A percentile compares a stretch with the other conserved stretches of the same genome.
Conservation (phyloP, 92 coral and sea anemone species). For the Scolanthus callimorphus region DNA sequence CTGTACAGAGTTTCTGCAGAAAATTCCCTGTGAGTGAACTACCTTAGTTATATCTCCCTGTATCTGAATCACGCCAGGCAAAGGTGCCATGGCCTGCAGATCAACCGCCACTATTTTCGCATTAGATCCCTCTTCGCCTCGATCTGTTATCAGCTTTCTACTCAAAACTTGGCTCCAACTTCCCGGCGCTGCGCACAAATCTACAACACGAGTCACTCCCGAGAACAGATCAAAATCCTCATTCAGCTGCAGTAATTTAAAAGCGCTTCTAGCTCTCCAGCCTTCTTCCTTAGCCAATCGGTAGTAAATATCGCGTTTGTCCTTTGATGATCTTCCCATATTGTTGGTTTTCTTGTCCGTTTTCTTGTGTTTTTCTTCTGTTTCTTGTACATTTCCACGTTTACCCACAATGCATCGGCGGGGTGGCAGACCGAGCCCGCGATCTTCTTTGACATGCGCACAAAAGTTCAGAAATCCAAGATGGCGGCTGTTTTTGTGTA, state of each 20-base stretch:
- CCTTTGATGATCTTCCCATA: constrained; percentile 98
- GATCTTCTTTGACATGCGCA: constrained; percentile 14
- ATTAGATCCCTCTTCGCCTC: constrained; percentile 34
- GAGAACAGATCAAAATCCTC: constrained; percentile 84
- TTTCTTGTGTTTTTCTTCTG: too few relatives aligned
- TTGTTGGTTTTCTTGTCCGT: too few relatives aligned
- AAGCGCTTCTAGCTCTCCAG: constrained; percentile 99
- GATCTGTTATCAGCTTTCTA: constrained; percentile 79
- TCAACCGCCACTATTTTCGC: constrained; percentile 97
- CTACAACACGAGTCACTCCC: constrained; percentile 90
- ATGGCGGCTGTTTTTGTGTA: too few relatives aligned
- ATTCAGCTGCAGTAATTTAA: constrained; percentile 84
- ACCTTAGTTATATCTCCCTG: constrained; percentile 99
- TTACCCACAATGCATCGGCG: constrained; percentile 1
- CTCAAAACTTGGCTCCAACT: constrained; percentile 99
- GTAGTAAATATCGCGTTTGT: constrained; percentile 95
- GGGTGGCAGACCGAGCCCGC: background rate
- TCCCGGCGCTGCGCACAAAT: constrained; percentile 98
- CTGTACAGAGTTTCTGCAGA: too few relatives aligned
- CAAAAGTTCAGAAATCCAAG: constrained; percentile 15
- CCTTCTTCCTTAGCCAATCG: constrained; percentile 98
- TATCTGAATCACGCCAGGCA: constrained; percentile 96
- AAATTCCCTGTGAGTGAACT: too few relatives aligned
- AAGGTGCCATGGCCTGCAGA: constrained; percentile 99
- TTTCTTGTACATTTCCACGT: too few relatives aligned